These are phyloP conservation scores for Amitus sp. DNA, from an alignment of 2,888 invertebrate genomes.

Conservation along the genomic window DNA sequence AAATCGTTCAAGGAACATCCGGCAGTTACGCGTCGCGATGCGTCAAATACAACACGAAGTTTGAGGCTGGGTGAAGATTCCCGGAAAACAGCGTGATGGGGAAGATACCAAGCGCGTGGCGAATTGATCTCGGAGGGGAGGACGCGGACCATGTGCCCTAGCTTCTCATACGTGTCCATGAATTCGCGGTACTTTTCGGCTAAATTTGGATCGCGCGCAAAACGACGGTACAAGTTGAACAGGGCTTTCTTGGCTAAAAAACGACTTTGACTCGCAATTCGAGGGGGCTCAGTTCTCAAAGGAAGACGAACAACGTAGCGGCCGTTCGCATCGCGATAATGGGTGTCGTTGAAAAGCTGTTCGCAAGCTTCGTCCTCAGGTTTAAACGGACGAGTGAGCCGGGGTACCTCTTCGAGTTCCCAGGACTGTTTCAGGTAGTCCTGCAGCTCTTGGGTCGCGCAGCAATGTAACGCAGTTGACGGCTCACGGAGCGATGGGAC, in stretches of 20 bases:
- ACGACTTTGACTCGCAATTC: background rate
- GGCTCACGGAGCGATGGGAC: background rate
- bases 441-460: background rate
- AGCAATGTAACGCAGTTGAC: background rate
- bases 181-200: background rate
- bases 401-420: background rate
- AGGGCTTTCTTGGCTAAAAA: background rate
- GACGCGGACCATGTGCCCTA: background rate
- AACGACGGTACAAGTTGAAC: background rate
- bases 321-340: background rate
- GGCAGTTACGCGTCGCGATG: background rate
- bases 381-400: background rate
- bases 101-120: background rate
- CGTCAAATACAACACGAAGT: background rate
- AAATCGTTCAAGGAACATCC: background rate
- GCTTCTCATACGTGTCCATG: background rate
- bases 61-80: background rate
- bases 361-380: background rate
- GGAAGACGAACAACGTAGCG: background rate
- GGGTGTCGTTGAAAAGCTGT: background rate
- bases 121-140: background rate
- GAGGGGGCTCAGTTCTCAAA: background rate
- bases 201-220: background rate
- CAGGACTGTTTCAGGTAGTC: background rate
- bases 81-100: background rate